phyloP scores from a whole-genome alignment of 1,140 invertebrate species.

The Stratiolaelaps scimitus region DNA sequence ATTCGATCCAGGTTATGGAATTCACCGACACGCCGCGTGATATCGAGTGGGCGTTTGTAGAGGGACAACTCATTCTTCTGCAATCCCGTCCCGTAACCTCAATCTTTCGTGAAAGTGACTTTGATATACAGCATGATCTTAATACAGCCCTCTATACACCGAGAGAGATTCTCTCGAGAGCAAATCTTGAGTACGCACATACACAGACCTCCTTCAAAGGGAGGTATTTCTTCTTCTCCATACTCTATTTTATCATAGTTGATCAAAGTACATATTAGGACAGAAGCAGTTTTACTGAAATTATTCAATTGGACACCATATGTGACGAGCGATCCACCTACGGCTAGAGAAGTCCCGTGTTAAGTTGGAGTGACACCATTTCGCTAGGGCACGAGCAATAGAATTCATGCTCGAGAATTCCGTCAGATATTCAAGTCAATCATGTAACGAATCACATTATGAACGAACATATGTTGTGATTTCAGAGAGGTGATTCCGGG shows the following conservation, averaged over 20 bases:
- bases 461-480: not conserved
- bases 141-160: not conserved
- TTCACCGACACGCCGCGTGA: not conserved
- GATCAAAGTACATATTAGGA: no score
- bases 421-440: not conserved
- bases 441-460: not conserved
- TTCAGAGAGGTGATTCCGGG: conserved; percentile 11
- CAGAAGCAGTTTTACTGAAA: no score
- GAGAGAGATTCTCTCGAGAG: not conserved
- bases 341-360: not conserved
- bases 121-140: not conserved
- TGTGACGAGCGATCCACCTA: not conserved
- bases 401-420: not conserved
- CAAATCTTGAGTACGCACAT: conserved; percentile 3
- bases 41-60: not conserved
- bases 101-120: conserved; percentile 8
- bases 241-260: no score
- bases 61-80: not conserved
- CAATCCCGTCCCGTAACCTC: conserved; percentile 8
- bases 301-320: no score
- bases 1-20: not conserved
- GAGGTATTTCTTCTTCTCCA: no score
- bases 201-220: no score
- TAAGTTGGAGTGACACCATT: not conserved
- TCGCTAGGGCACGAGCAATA: not conserved